Conservation (phyloP, 2,888 invertebrate genomes). For the Parnassius glacialis region DNA sequence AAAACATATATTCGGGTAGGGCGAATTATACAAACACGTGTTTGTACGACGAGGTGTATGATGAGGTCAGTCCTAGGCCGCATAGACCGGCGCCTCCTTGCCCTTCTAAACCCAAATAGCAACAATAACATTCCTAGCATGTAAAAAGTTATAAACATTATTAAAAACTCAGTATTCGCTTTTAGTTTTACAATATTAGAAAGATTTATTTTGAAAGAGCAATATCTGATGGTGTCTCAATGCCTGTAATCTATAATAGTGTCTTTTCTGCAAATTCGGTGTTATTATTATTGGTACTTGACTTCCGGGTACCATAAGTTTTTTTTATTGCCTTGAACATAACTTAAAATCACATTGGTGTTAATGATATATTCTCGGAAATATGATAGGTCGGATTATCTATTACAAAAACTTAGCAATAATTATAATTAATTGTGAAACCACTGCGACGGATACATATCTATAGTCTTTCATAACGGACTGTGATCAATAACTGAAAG, state of each 20-base stretch:
- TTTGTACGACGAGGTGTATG: slow-evolving; percentile 71
- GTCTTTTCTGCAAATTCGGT: too few species aligned
- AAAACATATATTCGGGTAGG: slow-evolving; percentile 24
- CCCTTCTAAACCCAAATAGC: slow-evolving; percentile 61
- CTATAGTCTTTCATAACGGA: not conserved
- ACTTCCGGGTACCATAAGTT: too few species aligned
- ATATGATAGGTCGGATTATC: too few species aligned
- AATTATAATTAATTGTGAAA: not conserved
- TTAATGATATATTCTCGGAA: too few species aligned
- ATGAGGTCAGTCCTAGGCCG: slow-evolving; percentile 68
- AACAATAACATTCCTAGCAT: slow-evolving; percentile 4
- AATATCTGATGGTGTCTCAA: not conserved
- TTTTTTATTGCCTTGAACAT: too few species aligned
- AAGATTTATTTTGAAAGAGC: too few species aligned
- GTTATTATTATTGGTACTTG: too few species aligned
- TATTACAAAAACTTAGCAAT: too few species aligned
- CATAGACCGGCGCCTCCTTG: slow-evolving; percentile 83
- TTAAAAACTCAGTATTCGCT: not conserved
- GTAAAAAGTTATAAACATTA: not conserved
- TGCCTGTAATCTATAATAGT: not conserved
- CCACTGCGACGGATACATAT: not conserved
- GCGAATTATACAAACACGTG: slow-evolving; percentile 48
- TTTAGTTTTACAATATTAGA: not conserved
- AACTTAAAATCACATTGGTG: too few species aligned
- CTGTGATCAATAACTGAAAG: not conserved